Base-by-base conservation (phyloP, 2,888 invertebrate genomes). In the Ephialtes manifestator region DNA sequence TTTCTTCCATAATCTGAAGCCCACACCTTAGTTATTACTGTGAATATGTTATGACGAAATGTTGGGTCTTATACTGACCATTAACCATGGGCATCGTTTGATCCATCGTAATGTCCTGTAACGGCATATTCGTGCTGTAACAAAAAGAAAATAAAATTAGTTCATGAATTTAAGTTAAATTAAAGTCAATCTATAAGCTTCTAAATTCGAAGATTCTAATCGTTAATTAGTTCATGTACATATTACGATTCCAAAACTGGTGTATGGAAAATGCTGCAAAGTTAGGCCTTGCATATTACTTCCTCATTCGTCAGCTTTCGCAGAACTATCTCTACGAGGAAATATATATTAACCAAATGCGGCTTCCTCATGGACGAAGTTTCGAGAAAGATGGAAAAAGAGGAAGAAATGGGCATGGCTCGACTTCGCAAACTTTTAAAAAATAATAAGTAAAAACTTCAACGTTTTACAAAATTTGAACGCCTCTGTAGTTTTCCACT, bases 71-170 rank as follows among this genome's bases (percentile, higher is more conserved):
- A 78, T 86, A 89, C 92, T 92, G 75, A 93, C 93, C 91, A 86
- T 90, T 91, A 35, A 88, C 79, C 39, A 91, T 31, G 43, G 89
- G 89, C 71, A 90, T 48, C 4, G 93, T 90, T 70, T 91, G 90
- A 70, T 89, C 90, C 91, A 93, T 90, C 35, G 93, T 92, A 10
- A 92, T 90, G 55, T 93, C 92, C 48, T 90, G 91, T 51, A 92
- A 72, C 20, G 92, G 90, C 88, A 91, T 89, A 76, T 88, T 91
- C 2, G 92, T 93, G 77, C 93, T 93, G 90, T 11, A 92, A 93
- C 83, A 90, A 53, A 88, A 68, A 76, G 76, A 4, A 3, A 67
- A 51, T 11, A 18, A 65, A 77, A 67, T 35, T n/a, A 53, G 71
- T 46, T 20, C 39, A 31, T 63, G 24, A 71, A 20, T 48, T 2